Base-by-base conservation (phyloP, 2,888 invertebrate genomes). In the Linyphia triangularis region DNA sequence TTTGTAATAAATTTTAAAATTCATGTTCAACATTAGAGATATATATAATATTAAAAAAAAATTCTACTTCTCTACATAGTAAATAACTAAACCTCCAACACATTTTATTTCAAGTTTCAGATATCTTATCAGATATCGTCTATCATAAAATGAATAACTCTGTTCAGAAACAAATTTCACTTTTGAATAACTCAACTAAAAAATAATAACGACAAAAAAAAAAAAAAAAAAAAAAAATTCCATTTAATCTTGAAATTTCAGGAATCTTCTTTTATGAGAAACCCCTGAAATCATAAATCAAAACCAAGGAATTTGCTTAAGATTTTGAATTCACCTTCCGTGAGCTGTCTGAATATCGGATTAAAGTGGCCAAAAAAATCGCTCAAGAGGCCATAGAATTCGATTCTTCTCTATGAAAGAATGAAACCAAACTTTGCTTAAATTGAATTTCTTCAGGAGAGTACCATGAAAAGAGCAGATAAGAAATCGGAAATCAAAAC, bases 401-500 rank as follows among this genome's bases (percentile, higher is more conserved):
- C 24, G 59, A 59, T 22, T 59, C 24, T 59, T 59, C 59, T 59
- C 63, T 63, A 19, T 67, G 33, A 19, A 67, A 67, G 33, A n/a
- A 51, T 51, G 51, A 51, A n/a, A 51, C n/a, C 51, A 51, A n/a
- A 19, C 30, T n/a, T 33, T 67, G 51, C 30, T 0, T 6, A 33
- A 67, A 67, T 67, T 19, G 43, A 70, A 51, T 70, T 70, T 26
- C 9, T 26, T 43, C 43, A 22, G 16, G 24, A 51, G n/a, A 13
- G 51, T 16, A 19, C 40, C 7, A 24, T 40, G 77, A 63, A 40
- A 16, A 26, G n/a, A 63, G 22, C 9, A 19, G 63, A 77, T 77
- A 77, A 77, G 77, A 77, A 61, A 77, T 77, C 40, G 63, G 63
- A 77, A 77, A 77, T 77, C 77, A 77, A 77, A 77, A n/a, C 13